Evolutionary conservation across 2,113 vertebrate species (phyloP).

Genomic region (Etia nguti): DNA sequence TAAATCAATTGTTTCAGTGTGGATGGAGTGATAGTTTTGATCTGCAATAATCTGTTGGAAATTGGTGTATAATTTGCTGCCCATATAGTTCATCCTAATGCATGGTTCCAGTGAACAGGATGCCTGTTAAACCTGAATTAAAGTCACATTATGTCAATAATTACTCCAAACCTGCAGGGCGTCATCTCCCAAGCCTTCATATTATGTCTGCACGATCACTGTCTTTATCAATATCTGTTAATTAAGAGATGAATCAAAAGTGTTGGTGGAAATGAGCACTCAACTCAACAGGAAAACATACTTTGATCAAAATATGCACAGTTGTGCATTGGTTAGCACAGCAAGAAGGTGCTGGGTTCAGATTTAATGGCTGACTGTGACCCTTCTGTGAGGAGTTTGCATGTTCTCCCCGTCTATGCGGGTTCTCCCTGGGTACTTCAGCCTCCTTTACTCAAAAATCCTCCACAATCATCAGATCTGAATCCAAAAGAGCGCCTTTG

Average conservation of each 20-base stretch:
- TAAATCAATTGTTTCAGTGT: neutral
- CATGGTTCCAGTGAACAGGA: neutral
- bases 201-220: neutral
- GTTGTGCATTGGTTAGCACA: neutral
- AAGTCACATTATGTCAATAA: neutral
- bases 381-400: neutral
- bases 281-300: neutral
- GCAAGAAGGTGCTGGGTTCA: neutral
- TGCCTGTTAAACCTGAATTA: neutral
- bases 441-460: neutral
- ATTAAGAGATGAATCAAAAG: neutral
- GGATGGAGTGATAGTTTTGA: neutral
- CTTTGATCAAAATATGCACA: neutral
- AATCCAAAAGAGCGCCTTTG: neutral
- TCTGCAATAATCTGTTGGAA: neutral
- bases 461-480: neutral
- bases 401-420: neutral
- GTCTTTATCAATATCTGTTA: neutral
- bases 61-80: rapidly evolving
- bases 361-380: neutral
- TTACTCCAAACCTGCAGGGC: neutral
- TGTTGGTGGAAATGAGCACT: neutral
- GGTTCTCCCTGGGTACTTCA: neutral
- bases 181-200: neutral
- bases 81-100: neutral